Base-by-base conservation (phyloP, 2,797 vertebrate species). In the Brachyrhaphis roseni region DNA sequence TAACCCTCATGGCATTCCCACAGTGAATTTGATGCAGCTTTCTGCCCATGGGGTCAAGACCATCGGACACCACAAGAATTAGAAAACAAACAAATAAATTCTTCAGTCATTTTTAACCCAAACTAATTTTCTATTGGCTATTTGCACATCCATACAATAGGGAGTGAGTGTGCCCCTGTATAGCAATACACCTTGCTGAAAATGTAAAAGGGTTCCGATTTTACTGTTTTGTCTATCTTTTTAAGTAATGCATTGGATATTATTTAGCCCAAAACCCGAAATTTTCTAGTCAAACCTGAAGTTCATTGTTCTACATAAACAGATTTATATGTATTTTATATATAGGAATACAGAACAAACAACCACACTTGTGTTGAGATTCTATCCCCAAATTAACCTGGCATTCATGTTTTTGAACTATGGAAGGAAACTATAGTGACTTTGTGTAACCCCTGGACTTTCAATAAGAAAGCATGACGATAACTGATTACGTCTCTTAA, bases 381-480 rank as follows among this genome's bases (percentile, higher is more conserved):
- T 57, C n/a, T 28, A 39, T 68, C 36, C 11, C 20, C 64, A 68
- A 41, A 68, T 20, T 20, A 66, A 66, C 34, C 18, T 39, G 62
- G 11, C 8, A 66, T 23, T 41, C 23, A 26, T 39, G 20, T 26
- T 68, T 68, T 68, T 41, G 64, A 23, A 68, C 8, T 26, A 3
- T 68, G 20, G 20, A 68, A 41, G 36, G 66, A 43, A 70, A 45
- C 23, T 7, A 18, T 73, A 34, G 51, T 84, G 81, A 79, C 80
- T 86, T 78, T 86, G 74, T 86, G 79, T 85, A 83, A 83, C 85
- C 80, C 77, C 59, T 47, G 73, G 74, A 74, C 78, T 79, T 74
- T 53, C 3, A 82, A 31, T 49, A 82, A 70, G 68, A 85, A 74
- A 62, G 78, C 79, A 66, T 34, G 26, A 46, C 85, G 76, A 87